Base-by-base conservation (phyloP, 1,140 invertebrate genomes). In the Cotesia glomerata region DNA sequence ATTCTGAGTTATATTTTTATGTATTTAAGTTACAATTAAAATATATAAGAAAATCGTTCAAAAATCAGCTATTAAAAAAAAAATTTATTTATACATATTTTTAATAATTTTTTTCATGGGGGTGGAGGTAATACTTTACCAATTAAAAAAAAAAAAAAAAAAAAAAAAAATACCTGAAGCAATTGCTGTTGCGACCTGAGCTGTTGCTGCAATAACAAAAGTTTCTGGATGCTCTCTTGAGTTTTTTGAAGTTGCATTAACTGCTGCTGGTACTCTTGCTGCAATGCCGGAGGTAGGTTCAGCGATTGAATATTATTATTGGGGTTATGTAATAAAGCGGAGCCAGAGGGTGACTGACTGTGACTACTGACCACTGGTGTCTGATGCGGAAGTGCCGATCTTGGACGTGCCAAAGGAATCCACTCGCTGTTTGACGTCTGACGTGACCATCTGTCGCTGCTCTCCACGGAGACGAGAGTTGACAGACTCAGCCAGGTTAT, bases 351-450 rank as follows among this genome's bases (percentile, higher is more conserved):
- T 76, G 68, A 26, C 71, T 72, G 72, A 11, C 63, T 39, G 54
- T 76, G 70, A 36, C n/a, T 75, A 72, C 72, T 62, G 34, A 13
- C 67, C 11, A 61, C 32, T 68, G 77, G 65, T 13, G 72, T 65
- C 9, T 78, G 75, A 74, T 72, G 69, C 59, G 79, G 74, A 54
- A 59, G 73, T n/a, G 34, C 71, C 5, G 49, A 68, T 26, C 79
- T 77, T 0, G 84, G 83, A 74, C 82, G 77, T 13, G 86, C 74
- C 32, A 86, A 58, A 1, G 86, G 86, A 18, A 87, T 86, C 86
- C 86, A 87, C 54, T 86, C 86, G 75, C 83, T 87, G 52, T 84
- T 86, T 0, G 82, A 77, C 18, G 82, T 79, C 75, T 87, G 85
- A 64, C 86, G 80, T 34, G 86, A 86, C 86, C 86, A 87, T 82